These are phyloP conservation scores for Julus scanicus DNA, from an alignment of 2,888 invertebrate genomes.

Conservation along the genomic window DNA sequence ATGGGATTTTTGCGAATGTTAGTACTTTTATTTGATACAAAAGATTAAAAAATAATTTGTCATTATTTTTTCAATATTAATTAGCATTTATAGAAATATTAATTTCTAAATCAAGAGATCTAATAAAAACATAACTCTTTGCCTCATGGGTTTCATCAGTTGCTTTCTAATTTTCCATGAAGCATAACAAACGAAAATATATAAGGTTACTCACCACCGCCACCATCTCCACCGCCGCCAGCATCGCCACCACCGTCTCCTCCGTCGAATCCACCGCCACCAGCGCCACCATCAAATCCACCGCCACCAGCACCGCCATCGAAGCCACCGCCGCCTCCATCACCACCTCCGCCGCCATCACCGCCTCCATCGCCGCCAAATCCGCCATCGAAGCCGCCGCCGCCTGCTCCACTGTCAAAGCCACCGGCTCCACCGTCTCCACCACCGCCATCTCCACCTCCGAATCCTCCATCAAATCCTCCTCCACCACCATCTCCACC, in stretches of 20 bases:
- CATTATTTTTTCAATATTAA: too few relatives aligned
- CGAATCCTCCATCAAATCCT: slow-evolving; percentile 50
- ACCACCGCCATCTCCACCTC: slow-evolving; percentile 37
- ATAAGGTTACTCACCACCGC: slow-evolving; percentile 52
- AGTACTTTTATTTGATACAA: too few relatives aligned
- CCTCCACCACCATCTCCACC: slow-evolving; percentile 45
- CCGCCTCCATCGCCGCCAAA: slow-evolving; percentile 45
- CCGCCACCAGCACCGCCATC: slow-evolving; percentile 49
- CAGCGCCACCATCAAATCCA: neutral
- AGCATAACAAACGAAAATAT: neutral
- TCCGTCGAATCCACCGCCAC: slow-evolving; percentile 51
- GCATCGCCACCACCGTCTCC: slow-evolving; percentile 38
- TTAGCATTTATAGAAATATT: too few relatives aligned
- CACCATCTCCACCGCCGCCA: slow-evolving; percentile 49
- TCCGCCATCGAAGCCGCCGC: slow-evolving; percentile 48
- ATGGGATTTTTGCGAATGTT: too few relatives aligned
- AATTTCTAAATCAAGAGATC: neutral
- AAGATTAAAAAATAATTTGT: too few relatives aligned
- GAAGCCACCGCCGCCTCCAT: slow-evolving; percentile 16
- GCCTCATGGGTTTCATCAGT: neutral
- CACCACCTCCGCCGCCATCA: slow-evolving; percentile 46
- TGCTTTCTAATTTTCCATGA: neutral
- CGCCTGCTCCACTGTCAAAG: slow-evolving; percentile 49
- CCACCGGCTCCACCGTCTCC: slow-evolving; percentile 19
- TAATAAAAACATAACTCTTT: too few relatives aligned